phyloP scores from a whole-genome alignment of 2,888 invertebrate species.

The Sinodicranocentrus sp. region DNA sequence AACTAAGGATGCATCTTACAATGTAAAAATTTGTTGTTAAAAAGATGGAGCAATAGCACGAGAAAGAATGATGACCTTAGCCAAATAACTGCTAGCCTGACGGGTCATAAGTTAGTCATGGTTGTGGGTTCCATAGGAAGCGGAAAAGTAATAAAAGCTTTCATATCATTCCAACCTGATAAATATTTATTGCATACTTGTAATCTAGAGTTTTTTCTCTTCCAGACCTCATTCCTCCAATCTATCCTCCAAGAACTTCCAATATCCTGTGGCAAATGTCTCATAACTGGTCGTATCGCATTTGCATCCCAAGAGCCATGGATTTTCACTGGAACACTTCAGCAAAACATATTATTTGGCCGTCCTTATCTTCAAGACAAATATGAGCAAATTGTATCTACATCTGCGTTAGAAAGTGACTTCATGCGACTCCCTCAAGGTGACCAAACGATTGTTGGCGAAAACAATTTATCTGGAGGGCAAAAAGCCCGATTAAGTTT shows the following conservation, averaged over 20 bases:
- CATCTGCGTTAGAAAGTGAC: constrained; percentile 54
- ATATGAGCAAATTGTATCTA: constrained; percentile 48
- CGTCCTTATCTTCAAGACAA: constrained; percentile 34
- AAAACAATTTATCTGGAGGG: constrained; percentile 78
- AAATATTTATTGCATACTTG: not conserved
- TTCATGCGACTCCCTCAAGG: constrained; percentile 79
- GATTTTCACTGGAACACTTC: constrained; percentile 60
- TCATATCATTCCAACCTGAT: not conserved
- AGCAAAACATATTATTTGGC: constrained; percentile 67
- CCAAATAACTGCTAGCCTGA: constrained; percentile 34
- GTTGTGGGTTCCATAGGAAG: constrained; percentile 70
- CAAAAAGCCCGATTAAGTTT: constrained; percentile 53
- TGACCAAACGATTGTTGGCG: constrained; percentile 81
- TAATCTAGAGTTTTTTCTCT: not conserved
- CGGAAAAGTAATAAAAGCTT: constrained; percentile 52
- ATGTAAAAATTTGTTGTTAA: no score
- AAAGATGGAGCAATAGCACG: no score
- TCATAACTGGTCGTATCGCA: constrained; percentile 82
- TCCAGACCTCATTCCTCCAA: constrained; percentile 80
- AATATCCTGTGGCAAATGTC: constrained; percentile 82
- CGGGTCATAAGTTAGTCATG: constrained; percentile 71
- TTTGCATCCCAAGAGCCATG: constrained; percentile 83
- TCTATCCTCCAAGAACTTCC: constrained; percentile 87
- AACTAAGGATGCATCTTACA: no score
- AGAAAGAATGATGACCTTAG: constrained; percentile 39